These are phyloP conservation scores for Epinotia brunnichana DNA, from an alignment of 2,888 invertebrate species.

Conservation along the genomic window DNA sequence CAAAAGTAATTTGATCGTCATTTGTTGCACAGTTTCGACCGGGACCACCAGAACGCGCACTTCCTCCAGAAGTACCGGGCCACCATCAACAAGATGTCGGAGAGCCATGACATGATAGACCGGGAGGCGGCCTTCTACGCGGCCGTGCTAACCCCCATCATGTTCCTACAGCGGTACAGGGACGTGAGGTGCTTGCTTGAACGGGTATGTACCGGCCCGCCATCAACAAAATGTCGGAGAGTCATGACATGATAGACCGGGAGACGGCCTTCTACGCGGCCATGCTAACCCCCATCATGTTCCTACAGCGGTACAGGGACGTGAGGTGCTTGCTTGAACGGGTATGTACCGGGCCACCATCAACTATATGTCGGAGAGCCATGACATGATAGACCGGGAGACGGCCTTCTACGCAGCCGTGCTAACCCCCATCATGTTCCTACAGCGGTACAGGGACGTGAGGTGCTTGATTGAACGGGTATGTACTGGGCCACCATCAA, in stretches of 20 bases:
- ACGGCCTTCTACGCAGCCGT: slow-evolving; percentile 59
- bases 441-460: not conserved
- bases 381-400: slow-evolving; percentile 67
- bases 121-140: slow-evolving; percentile 66
- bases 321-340: slow-evolving; percentile 15
- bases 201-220: slow-evolving; percentile 50
- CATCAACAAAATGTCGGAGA: slow-evolving; percentile 66
- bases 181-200: slow-evolving; percentile 14
- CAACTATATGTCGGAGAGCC: slow-evolving; percentile 66
- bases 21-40: slow-evolving; percentile 65
- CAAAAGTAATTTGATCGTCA: no score
- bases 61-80: slow-evolving; percentile 71
- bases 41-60: slow-evolving; percentile 67
- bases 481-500: slow-evolving; percentile 58
- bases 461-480: slow-evolving; percentile 20
- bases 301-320: slow-evolving; percentile 7
- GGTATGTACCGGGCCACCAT: slow-evolving; percentile 61
- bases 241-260: slow-evolving; percentile 64
- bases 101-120: slow-evolving; percentile 66
- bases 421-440: not conserved
- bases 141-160: not conserved
- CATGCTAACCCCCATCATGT: not conserved
- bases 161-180: slow-evolving; percentile 9
- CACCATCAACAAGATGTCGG: slow-evolving; percentile 67
- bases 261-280: slow-evolving; percentile 65